phyloP scores from a whole-genome alignment of 1,140 invertebrate species.

The Macrobrachium nipponense region DNA sequence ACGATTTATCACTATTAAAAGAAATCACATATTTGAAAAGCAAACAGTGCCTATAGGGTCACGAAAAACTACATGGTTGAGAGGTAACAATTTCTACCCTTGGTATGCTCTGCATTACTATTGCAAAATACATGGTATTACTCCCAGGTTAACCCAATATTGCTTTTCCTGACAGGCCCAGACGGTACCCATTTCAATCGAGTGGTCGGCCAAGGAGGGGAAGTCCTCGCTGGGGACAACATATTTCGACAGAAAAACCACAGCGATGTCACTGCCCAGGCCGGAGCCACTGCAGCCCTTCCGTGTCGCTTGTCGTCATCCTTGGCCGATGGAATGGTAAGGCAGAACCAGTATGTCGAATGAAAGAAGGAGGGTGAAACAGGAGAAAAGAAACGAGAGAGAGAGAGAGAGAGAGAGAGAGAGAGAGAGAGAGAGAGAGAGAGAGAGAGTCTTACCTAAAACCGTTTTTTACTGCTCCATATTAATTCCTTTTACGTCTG shows the following conservation, averaged over 20 bases:
- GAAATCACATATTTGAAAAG: too few species aligned
- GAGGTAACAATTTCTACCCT: too few species aligned
- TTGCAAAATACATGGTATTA: too few species aligned
- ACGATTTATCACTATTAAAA: too few species aligned
- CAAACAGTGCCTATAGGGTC: too few species aligned
- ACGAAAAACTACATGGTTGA: too few species aligned
- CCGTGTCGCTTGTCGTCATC: conserved; percentile 86
- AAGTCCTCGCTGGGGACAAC: conserved; percentile 69
- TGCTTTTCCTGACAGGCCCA: too few species aligned
- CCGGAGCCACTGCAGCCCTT: conserved; percentile 82
- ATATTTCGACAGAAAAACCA: conserved; percentile 86
- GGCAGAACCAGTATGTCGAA: conserved; percentile 65
- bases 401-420: conserved; percentile 31
- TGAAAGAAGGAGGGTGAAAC: conserved; percentile 1
- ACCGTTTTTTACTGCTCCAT: background rate
- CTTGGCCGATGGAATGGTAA: conserved; percentile 84
- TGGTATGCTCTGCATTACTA: too few species aligned
- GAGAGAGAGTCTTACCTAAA: background rate
- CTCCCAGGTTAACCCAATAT: too few species aligned
- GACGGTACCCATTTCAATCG: background rate
- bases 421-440: conserved; percentile 3
- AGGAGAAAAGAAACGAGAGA: background rate
- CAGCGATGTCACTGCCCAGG: conserved; percentile 82
- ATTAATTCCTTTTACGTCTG: background rate
- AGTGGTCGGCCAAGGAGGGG: background rate